phyloP scores from a whole-genome alignment of 2,797 vertebrate species.

The Anomalospiza imberbis region DNA sequence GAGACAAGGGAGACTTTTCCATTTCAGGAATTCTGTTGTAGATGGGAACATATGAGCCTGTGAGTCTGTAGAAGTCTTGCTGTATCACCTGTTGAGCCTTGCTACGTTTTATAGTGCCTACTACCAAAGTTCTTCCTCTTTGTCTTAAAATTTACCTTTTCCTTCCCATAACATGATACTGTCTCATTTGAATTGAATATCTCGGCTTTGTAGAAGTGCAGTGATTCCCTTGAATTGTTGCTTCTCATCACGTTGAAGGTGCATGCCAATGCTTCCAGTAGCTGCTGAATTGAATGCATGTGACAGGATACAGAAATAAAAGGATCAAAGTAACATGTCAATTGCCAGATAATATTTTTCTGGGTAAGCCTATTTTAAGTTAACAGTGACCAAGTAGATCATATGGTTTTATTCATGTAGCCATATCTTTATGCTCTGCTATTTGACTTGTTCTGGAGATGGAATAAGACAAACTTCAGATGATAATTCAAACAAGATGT shows the following conservation, averaged over 20 bases:
- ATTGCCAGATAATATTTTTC: constrained; percentile 68
- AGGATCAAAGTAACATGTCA: constrained; percentile 71
- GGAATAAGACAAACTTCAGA: constrained; percentile 72
- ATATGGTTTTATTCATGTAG: constrained; percentile 75
- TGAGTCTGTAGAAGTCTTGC: neutral
- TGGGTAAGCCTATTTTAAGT: constrained; percentile 60
- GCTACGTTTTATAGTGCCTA: neutral
- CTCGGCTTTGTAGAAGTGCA: neutral
- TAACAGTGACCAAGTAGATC: constrained; percentile 50
- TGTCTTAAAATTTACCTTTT: neutral
- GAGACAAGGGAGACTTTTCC: neutral
- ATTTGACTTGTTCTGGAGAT: constrained; percentile 69
- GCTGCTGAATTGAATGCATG: constrained; percentile 43
- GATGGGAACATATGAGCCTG: neutral
- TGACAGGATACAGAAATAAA: constrained; percentile 68
- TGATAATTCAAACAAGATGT: constrained; percentile 79
- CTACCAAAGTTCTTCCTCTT: neutral
- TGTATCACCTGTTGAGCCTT: neutral
- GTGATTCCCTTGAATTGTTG: neutral
- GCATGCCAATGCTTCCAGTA: constrained; percentile 38
- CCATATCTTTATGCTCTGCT: constrained; percentile 60
- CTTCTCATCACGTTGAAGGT: neutral
- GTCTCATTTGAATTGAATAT: neutral
- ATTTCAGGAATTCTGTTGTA: neutral
- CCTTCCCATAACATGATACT: neutral